phyloP scores from a whole-genome alignment of 1,140 invertebrate species.

The Drosophila arizonae region DNA sequence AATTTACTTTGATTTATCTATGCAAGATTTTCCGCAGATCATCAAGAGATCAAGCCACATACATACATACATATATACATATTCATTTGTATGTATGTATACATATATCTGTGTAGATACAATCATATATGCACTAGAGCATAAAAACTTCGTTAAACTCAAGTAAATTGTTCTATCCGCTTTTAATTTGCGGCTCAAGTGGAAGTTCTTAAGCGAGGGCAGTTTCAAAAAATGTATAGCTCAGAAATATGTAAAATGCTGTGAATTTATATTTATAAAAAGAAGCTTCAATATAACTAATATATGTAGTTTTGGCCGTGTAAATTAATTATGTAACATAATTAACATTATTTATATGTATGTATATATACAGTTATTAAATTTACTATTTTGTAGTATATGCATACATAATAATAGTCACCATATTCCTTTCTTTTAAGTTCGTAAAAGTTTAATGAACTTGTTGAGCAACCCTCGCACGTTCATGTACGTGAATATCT shows the following conservation, averaged over 20 bases:
- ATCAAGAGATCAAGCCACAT: neutral
- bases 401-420: no score
- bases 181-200: conserved; percentile 56
- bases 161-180: conserved; percentile 29
- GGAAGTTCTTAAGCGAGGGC: conserved; percentile 12
- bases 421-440: no score
- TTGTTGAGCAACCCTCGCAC: conserved; percentile 19
- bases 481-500: conserved; percentile 12
- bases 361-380: no score
- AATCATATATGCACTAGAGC: conserved; percentile 12
- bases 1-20: neutral
- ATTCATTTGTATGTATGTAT: neutral
- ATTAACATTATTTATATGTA: no score
- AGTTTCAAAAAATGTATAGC: neutral
- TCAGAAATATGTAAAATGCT: no score
- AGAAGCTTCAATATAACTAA: no score
- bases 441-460: neutral
- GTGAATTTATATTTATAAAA: no score
- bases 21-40: neutral
- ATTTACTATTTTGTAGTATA: no score
- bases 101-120: neutral
- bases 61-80: conserved; percentile 1
- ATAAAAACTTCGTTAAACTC: conserved; percentile 20
- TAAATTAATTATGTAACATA: no score
- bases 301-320: no score